Evolutionary conservation across 1,140 invertebrate genomes (phyloP), one percentile per base, ranked within the genome.

Genomic region (Apis florea): DNA sequence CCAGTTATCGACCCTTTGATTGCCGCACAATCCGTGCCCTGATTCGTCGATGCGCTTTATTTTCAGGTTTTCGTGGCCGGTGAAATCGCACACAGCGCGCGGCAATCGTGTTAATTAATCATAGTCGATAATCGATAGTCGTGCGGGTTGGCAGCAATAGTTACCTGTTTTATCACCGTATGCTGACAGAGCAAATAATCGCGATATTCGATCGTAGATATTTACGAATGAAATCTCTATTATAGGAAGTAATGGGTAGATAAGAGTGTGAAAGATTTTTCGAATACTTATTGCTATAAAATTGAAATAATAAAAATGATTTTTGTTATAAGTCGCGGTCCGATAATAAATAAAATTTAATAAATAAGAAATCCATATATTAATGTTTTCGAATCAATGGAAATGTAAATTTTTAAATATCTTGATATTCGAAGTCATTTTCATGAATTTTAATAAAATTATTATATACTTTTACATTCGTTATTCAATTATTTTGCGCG

Each of bases 31-130:
- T 79, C 24, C 51, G 10, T 49, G 66, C 17, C 47, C 53, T 11
- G 76, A 68, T 70, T 70, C 47, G 40, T 24, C 49, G 69, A 47
- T 64, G 51, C 69, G 21, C 31, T 79, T 79, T 79, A 79, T 70
- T 70, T 61, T 49, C 66, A 67, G 76, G 8, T 72, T 64, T 73
- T 79, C 78, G 78, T 17, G 47, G 72, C 31, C 21, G 69, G 51
- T 26, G 63, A 58, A 77, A 67, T 67, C 58, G 63, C 63, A 77
- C 63, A 77, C 78, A 53, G 53, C 26, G 40, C 19, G n/a, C 59
- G 26, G 54, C 78, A 79, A 70, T 59, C 76, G 67, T 40, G 67
- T 70, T 79, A 70, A 79, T 79, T 79, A 79, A 79, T 79, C 69
- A 66, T n/a, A n/a, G n/a, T n/a, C 59, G 69, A 54, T 73, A 73